Base-by-base conservation (phyloP, 1,140 invertebrate species). In the Cecropterus lyciades region DNA sequence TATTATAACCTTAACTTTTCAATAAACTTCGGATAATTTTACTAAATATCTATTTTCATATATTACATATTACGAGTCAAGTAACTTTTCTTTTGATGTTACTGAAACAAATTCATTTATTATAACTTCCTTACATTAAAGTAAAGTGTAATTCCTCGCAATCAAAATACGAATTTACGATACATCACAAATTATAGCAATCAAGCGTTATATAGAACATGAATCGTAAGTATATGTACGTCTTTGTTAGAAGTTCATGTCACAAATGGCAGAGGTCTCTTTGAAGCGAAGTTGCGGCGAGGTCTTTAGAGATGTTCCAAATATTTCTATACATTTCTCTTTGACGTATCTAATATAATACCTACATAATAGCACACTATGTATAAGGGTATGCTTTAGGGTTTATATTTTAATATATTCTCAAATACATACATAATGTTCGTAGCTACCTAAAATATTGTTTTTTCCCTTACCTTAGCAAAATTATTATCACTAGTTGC, bases 211-310 rank as follows among this genome's bases (percentile, higher is more conserved):
- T 43, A n/a, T 43, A 43, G 40, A 43, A 14, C 13, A 43, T 6
- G 33, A 14, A 43, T 43, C 40, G 14, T 43, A 43, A 43, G 40
- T 40, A 40, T 40, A 40, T 11, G 37, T 13, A 40, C 37, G 37
- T 13, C 40, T 43, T 43, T 14, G 13, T 43, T 14, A 43, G 40
- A 43, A 43, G 13, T 43, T 43, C 13, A 43, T 43, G 40, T 43
- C 40, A 43, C 40, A 43, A 43, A 43, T 43, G 40, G 13, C 40
- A 43, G 40, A 43, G 40, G 40, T 43, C n/a, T n/a, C 40, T 43
- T 43, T 43, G 40, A 14, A 43, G 13, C 40, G 40, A 40, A 40
- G 37, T 43, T 43, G 37, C 6, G 37, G 37, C n/a, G 37, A 40
- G 11, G 11, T 40, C 37, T 13, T 5, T 40, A 40, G 37, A 11